Evolutionary conservation across 2,888 invertebrate species (phyloP), one percentile per base, ranked within the genome.

Genomic region (Ommatoiulus sabulosus): DNA sequence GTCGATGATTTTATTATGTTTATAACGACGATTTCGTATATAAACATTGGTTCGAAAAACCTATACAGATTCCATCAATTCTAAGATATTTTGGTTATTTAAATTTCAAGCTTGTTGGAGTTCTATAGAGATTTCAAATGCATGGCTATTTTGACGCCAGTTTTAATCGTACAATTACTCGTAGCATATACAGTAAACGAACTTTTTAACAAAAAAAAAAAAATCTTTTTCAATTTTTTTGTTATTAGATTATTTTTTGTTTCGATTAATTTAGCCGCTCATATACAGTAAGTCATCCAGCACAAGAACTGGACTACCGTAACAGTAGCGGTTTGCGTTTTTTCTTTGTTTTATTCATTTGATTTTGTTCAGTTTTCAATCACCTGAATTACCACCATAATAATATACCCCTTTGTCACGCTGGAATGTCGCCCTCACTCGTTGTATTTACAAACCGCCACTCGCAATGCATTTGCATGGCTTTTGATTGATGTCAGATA

Each of bases 401-500:
- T n/a, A 44, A 24, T 35, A 35, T 35, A 44, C 10, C 44, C 86
- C 86, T 46, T 46, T 86, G 86, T 86, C 44, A 46, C 86, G 86
- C 86, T 86, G 86, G 86, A 44, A 86, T 86, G 86, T 48, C 44
- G n/a, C 44, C 86, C 48, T 85, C 86, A 86, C 86, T 35, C 86
- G 72, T 72, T 72, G 72, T 72, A 72, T 72, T 72, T 72, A 72
- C n/a, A 10, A 72, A 72, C 72, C 72, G 24, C 72, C 72, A 72
- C 24, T 72, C 72, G 72, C 72, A 24, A 72, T 72, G 72, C 72
- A 72, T 72, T n/a, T 72, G 72, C 72, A 72, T 72, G 72, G 72
- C 72, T 72, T 72, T 72, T 24, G 72, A 72, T 24, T 24, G 72
- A 72, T 72, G 72, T 72, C 72, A 24, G 20, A 63, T 6, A 72